Percentiles rank a stretch among this genome's conserved stretches.
phyloP scores from a whole-genome alignment of 2,888 invertebrate species.

The Caenorhabditis sinica region DNA sequence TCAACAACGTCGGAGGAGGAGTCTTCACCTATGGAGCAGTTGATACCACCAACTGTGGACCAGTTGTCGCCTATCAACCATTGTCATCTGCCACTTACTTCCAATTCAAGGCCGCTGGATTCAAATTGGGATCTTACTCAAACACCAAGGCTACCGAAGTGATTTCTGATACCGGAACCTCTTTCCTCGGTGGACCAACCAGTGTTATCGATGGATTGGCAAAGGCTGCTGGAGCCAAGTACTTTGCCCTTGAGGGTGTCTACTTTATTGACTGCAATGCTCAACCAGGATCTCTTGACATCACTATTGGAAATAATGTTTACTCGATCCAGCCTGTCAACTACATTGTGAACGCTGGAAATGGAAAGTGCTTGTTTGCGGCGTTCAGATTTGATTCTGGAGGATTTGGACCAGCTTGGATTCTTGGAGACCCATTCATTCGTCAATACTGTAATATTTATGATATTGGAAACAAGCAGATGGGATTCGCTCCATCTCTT shows the following conservation, averaged over 20 bases:
- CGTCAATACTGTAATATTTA: slow-evolving; percentile 68
- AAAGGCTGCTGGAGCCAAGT: slow-evolving; percentile 42
- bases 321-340: neutral
- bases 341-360: slow-evolving; percentile 50
- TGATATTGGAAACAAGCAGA: neutral
- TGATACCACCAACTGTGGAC: slow-evolving; percentile 82
- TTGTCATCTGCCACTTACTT: slow-evolving; percentile 74
- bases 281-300: neutral
- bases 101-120: slow-evolving; percentile 69
- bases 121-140: slow-evolving; percentile 53
- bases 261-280: slow-evolving; percentile 22
- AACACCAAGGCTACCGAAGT: slow-evolving; percentile 56
- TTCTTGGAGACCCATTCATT: slow-evolving; percentile 73
- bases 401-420: slow-evolving; percentile 72
- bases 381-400: slow-evolving; percentile 70
- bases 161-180: slow-evolving; percentile 69
- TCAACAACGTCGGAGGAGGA: slow-evolving; percentile 73
- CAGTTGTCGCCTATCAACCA: slow-evolving; percentile 73
- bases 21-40: slow-evolving; percentile 79
- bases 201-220: slow-evolving; percentile 44
- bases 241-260: slow-evolving; percentile 40
- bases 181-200: slow-evolving; percentile 71
- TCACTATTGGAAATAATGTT: neutral
- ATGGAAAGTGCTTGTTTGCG: slow-evolving; percentile 64
- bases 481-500: slow-evolving; percentile 68